Evolutionary conservation across 1,140 invertebrate genomes (phyloP), one percentile per base, ranked within the genome.

Genomic region (Dufourea novaeangliae): DNA sequence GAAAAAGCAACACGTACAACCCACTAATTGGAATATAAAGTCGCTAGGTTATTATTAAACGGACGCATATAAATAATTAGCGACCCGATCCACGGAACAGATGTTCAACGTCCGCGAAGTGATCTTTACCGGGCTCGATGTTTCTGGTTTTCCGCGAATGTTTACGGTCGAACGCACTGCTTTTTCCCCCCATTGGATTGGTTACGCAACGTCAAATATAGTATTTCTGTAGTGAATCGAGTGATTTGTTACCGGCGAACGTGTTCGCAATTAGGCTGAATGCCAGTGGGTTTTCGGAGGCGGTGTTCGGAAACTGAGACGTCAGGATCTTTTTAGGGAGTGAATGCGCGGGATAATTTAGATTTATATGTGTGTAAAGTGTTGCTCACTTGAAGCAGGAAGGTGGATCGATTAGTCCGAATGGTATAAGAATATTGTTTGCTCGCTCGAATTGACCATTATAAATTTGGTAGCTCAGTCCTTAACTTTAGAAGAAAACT

Each of bases 11-110:
- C 20, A n/a, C 12, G 41, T 20, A 25, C 20, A 52, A 1, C n/a
- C n/a, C 20, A 32, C 37, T 70, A 59, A 70, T 70, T 70, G 27
- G 52, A 41, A 29, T 57, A 57, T 41, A 29, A 57, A 57, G 56
- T 37, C 41, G 8, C 29, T 11, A 5, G 22, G 17, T 17, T 54
- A 20, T 69, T 6, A 27, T 56, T 56, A 25, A 6, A 54, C 50
- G 52, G 4, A 20, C 25, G 12, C 12, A 25, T 32, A n/a, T 32
- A n/a, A 57, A 27, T 57, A 57, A 27, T 57, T 32, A 32, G 54
- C 27, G 14, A 20, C 4, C 54, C 12, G 54, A 11, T 32, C 4
- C 4, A 14, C 17, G 17, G 17, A 56, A 57, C 27, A 32, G 54
- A 57, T 57, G 54, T 57, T 54, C 52, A 12, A 3, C 50, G 7